These are phyloP conservation scores for Physocephala rufipes DNA, from an alignment of 2,888 invertebrate species.

Conservation along the genomic window DNA sequence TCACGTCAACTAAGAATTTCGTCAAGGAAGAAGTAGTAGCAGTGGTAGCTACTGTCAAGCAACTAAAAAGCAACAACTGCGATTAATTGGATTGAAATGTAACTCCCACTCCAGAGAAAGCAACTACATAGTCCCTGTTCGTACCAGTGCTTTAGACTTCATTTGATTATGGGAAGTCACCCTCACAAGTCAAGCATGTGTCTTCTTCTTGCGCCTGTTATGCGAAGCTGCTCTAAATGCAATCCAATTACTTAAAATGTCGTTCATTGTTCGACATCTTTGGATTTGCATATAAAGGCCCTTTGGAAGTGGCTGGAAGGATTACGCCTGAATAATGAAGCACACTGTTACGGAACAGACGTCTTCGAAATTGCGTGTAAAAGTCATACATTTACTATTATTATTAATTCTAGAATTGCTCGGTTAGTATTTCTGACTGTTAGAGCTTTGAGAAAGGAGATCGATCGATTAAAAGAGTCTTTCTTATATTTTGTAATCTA, in stretches of 20 bases:
- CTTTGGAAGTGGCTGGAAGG: no score
- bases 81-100: constrained; percentile 57
- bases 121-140: background rate
- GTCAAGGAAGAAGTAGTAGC: constrained; percentile 17
- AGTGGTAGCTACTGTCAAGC: constrained; percentile 38
- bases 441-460: no score
- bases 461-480: no score
- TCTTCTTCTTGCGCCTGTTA: constrained; percentile 26
- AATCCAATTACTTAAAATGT: constrained; percentile 67
- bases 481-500: no score
- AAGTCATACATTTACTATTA: no score
- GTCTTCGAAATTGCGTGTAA: no score
- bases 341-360: no score
- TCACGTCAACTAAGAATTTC: constrained; percentile 32
- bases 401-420: no score
- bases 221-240: constrained; percentile 63
- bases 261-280: constrained; percentile 61
- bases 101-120: constrained; percentile 53
- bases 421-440: no score
- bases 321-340: no score
- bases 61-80: constrained; percentile 57
- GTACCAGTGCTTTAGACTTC: background rate
- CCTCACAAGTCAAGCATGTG: no score
- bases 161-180: background rate
- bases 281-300: constrained; percentile 63